Base-by-base conservation (phyloP, 2,888 invertebrate genomes). In the Polylopha cassiicola region DNA sequence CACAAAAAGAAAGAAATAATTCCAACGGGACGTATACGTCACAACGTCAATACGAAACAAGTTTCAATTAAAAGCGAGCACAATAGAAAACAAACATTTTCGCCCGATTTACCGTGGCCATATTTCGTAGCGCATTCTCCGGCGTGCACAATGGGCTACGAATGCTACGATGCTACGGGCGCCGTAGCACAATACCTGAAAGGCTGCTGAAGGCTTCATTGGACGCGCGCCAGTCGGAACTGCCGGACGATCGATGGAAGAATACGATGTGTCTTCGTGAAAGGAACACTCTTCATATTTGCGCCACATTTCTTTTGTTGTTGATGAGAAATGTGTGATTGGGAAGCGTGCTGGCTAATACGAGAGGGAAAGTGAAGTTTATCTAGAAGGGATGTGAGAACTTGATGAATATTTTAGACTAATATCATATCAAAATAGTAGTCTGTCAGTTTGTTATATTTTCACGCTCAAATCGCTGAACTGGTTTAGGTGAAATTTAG, bases 61-160 rank as follows among this genome's bases (percentile, higher is more conserved):
- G 34, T 43, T 43, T 39, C 32, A 45, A 39, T 39, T 27, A 43
- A 31, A 39, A 34, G 38, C 15, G 18, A 14, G 14, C 14, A 39
- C 27, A 59, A 53, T 50, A 50, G 46, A 33, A 44, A 44, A 34
- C 39, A 49, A 48, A 53, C 53, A 48, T 60, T 58, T 60, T 58
- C 51, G 50, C 51, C 48, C 51, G 52, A 60, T 61, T 54, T 58
- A 53, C 51, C 53, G 50, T 50, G 50, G 56, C 58, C 58, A 54
- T 51, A 55, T 58, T 31, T 32, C 37, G 43, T 34, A 36, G 43
- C 59, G 55, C 56, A 43, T 43, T 39, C 61, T 64, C 61, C 64
- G 56, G 39, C 58, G 71, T 68, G 66, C 58, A 63, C 65, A 64
- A 61, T 64, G 51, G 55, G 51, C 55, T 51, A 16, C 29, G 26